Evolutionary conservation across 2,888 invertebrate species (phyloP), one percentile per base, ranked within the genome.

Genomic region (Tuta absoluta): DNA sequence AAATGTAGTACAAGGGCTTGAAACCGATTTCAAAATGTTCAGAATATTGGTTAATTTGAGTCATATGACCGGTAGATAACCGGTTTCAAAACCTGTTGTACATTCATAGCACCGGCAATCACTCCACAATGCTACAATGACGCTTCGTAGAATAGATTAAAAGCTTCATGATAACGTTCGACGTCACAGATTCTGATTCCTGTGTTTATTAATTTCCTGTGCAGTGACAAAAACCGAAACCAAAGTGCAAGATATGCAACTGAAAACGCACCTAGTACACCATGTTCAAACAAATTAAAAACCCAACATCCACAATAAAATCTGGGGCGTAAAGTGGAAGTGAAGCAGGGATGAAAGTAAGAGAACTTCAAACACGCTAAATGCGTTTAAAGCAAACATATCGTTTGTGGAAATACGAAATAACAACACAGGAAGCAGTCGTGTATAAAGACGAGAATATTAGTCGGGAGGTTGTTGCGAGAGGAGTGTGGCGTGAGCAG

Each of bases 401-500:
- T 41, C 41, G 41, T 41, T 28, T 3, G 14, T 14, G 41, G 41
- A 41, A 41, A 41, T 41, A 41, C 14, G 56, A 23, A 17, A n/a
- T 28, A 24, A 28, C 21, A 64, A 64, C 67, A 67, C 67, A 67
- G 67, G 65, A 67, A 67, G 65, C 67, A 67, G 64, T 21, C 51
- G 41, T 58, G 19, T 17, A 57, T 61, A 61, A 17, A 48, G 24
- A 61, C 60, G 49, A 41, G 21, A 38, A 21, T 63, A 65, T 65
- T 63, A 62, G 63, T 62, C 45, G 62, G 48, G 66, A 66, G 38
- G 66, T 41, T 64, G 57, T 67, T 69, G 79, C 71, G 79, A 71
- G 81, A 79, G 78, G 77, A 76, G 77, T 67, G 78, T 75, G 80
- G 78, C 66, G 68, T 49, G 85, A 83, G 85, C 91, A 90, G 90